Conservation (phyloP, 2,888 invertebrate genomes). For the Eristalinus aeneus region DNA sequence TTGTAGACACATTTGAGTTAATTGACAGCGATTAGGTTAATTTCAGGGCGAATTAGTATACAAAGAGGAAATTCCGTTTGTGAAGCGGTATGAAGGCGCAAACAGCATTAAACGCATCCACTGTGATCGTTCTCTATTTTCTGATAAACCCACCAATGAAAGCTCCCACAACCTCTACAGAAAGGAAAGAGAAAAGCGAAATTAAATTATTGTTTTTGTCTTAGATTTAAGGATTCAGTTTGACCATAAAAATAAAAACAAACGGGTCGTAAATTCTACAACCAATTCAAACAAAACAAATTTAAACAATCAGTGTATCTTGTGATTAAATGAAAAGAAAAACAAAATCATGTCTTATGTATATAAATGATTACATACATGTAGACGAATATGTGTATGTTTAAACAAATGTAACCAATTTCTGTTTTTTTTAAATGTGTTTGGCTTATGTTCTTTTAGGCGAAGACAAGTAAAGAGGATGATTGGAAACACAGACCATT, state of each 20-base stretch:
- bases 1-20: not conserved
- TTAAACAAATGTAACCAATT: constrained; percentile 37
- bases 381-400: constrained; percentile 12
- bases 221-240: constrained; percentile 56
- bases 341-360: constrained; percentile 33
- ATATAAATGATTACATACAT: constrained; percentile 26
- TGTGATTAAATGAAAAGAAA: constrained; percentile 65
- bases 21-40: constrained; percentile 16
- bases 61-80: constrained; percentile 73
- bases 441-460: constrained; percentile 37
- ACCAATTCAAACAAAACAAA: constrained; percentile 33
- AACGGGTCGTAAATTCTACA: constrained; percentile 21
- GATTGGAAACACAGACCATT: constrained; percentile 19
- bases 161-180: not conserved
- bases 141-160: not conserved
- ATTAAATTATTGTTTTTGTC: constrained; percentile 19
- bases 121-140: constrained; percentile 1
- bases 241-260: constrained; percentile 45
- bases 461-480: constrained; percentile 5
- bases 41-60: constrained; percentile 18
- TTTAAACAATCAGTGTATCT: constrained; percentile 69
- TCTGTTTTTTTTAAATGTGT: constrained; percentile 21
- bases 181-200: constrained; percentile 4
- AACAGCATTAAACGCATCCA: constrained; percentile 55
- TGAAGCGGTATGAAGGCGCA: constrained; percentile 80